phyloP scores from a whole-genome alignment of 2,797 vertebrate genomes.

The Acrocephalus scirpaceus region DNA sequence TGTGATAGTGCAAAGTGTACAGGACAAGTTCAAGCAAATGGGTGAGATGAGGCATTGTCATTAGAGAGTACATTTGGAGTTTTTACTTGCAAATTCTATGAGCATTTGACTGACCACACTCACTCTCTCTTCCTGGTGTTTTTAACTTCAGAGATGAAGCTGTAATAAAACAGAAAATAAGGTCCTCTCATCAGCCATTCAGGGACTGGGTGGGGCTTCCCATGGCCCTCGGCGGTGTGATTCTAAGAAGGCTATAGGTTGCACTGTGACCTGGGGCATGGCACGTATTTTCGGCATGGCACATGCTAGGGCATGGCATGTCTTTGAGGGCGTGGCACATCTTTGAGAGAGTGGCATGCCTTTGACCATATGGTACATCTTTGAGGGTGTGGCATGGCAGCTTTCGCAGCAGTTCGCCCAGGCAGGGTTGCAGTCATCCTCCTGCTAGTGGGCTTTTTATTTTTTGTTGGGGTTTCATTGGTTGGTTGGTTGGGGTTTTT shows the following conservation, averaged over 20 bases:
- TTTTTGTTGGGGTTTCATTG: neutral
- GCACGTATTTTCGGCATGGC: rapidly evolving
- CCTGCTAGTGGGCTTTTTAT: neutral
- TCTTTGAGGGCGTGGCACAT: neutral
- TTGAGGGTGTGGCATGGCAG: neutral
- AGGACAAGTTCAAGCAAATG: neutral
- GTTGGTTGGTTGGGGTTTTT: neutral
- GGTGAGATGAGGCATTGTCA: neutral
- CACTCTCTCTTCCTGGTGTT: neutral
- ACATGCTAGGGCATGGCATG: rapidly evolving
- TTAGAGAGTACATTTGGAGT: neutral
- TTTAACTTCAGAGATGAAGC: neutral
- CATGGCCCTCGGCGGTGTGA: rapidly evolving
- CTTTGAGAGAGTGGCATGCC: neutral
- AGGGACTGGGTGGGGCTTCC: no score
- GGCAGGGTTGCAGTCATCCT: neutral
- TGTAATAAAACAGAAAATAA: neutral
- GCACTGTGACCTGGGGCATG: rapidly evolving
- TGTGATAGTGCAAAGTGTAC: neutral
- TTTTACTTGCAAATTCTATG: neutral
- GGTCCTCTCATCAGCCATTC: neutral
- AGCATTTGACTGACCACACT: neutral
- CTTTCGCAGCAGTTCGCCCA: rapidly evolving
- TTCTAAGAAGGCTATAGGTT: neutral
- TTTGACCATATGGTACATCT: neutral